Conservation (phyloP, 2,113 vertebrate species). For the Argyrosomus japonicus region DNA sequence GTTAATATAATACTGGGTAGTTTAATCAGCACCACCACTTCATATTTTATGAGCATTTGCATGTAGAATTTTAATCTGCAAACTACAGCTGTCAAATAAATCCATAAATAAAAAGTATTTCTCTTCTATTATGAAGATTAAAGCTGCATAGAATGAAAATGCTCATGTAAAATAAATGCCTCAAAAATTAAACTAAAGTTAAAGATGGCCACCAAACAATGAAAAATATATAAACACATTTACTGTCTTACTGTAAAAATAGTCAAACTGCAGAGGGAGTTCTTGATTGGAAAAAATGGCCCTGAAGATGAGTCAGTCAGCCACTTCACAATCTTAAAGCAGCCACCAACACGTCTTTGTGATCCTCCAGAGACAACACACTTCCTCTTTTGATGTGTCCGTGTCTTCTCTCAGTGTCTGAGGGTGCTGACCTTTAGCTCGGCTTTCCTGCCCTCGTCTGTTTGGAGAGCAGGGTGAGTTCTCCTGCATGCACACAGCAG, state of each 20-base stretch:
- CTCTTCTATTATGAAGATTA: neutral
- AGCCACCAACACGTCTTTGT: constrained; percentile 46
- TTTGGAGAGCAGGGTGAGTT: constrained; percentile 52
- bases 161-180: neutral
- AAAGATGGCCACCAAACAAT: neutral
- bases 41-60: neutral
- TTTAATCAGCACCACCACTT: neutral
- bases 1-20: neutral
- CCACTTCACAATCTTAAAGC: neutral
- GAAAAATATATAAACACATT: neutral
- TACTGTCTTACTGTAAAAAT: neutral
- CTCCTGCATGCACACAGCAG: constrained; percentile 36
- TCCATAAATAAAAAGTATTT: neutral
- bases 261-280: neutral
- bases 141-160: neutral
- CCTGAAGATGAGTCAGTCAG: neutral
- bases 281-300: neutral
- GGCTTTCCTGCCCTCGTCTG: constrained; percentile 61
- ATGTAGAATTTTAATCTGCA: neutral
- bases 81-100: neutral
- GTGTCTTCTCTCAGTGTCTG: constrained; percentile 54
- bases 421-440: constrained; percentile 68
- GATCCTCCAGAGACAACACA: constrained; percentile 57
- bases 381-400: constrained; percentile 71
- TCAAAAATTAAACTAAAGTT: neutral